Conservation (phyloP, 1,140 invertebrate species). For the Archegozetes longisetosus region DNA sequence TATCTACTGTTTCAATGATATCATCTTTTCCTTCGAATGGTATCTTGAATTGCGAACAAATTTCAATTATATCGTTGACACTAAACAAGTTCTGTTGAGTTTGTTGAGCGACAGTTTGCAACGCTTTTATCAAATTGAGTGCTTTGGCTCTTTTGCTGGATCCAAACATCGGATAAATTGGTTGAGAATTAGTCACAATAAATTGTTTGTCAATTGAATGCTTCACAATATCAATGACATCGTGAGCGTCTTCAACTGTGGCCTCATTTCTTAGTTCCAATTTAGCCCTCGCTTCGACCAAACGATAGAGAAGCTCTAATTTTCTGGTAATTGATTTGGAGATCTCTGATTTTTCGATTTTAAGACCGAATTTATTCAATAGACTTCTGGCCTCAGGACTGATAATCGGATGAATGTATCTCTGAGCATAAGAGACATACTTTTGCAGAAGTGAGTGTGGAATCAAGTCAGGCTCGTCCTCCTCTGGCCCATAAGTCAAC, state of each 20-base stretch:
- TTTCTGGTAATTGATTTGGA: background rate
- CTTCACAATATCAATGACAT: conserved; percentile 72
- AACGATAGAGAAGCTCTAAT: conserved; percentile 65
- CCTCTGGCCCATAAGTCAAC: conserved; percentile 50
- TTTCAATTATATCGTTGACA: background rate
- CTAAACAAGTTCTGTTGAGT: background rate
- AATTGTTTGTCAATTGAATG: conserved; percentile 24
- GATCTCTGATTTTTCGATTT: background rate
- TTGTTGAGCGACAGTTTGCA: background rate
- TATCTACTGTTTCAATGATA: background rate
- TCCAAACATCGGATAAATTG: background rate
- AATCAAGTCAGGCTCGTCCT: conserved; percentile 40
- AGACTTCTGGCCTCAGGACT: background rate
- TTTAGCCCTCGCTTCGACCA: conserved; percentile 73
- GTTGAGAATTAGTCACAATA: background rate
- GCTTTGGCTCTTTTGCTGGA: background rate
- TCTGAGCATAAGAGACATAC: conserved; percentile 17
- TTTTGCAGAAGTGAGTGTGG: conserved; percentile 62
- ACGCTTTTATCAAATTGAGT: background rate
- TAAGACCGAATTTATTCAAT: background rate
- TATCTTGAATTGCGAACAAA: background rate
- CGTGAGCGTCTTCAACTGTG: conserved; percentile 57
- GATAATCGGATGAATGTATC: background rate
- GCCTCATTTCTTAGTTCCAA: conserved; percentile 62
- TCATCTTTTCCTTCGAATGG: background rate